These are phyloP conservation scores for Prinia subflava DNA, from an alignment of 2,113 vertebrate genomes.

Conservation along the genomic window DNA sequence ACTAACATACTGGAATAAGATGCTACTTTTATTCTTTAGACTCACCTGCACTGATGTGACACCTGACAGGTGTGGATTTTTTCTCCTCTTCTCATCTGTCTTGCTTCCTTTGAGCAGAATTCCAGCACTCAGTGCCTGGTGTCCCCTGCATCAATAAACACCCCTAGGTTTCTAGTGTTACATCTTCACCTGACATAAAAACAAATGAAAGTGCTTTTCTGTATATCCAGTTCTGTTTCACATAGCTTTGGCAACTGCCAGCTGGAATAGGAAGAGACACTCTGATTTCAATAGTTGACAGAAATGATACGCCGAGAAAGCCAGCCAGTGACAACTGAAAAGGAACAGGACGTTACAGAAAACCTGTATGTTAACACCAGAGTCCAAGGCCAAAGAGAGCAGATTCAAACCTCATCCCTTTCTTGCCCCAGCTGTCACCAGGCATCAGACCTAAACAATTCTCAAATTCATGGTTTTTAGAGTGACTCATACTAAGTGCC, in stretches of 20 bases:
- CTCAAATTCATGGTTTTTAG: not conserved
- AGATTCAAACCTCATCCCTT: not conserved
- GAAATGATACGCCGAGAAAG: not conserved
- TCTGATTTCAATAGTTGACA: slow-evolving; percentile 5
- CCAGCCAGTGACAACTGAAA: not conserved
- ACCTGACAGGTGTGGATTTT: not conserved
- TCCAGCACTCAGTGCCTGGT: not conserved
- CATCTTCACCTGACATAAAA: slow-evolving; percentile 8
- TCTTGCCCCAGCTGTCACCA: not conserved
- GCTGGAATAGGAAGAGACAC: not conserved
- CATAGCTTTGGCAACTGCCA: not conserved
- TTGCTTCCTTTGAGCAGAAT: not conserved
- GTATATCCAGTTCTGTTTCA: slow-evolving; percentile 1
- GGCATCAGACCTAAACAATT: not conserved
- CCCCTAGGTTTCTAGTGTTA: not conserved
- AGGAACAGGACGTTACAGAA: not conserved
- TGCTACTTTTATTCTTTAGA: not conserved
- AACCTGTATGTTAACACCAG: not conserved
- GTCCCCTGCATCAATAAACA: not conserved
- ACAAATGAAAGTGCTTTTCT: not conserved
- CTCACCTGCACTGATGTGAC: not conserved
- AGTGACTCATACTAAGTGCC: not conserved
- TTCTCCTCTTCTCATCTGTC: not conserved
- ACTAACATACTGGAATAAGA: not conserved
- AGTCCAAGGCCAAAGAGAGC: not conserved